Evolutionary conservation across 2,888 invertebrate species (phyloP), one percentile per base, ranked within the genome.

Genomic region (Xanthorhoe spadicearia): DNA sequence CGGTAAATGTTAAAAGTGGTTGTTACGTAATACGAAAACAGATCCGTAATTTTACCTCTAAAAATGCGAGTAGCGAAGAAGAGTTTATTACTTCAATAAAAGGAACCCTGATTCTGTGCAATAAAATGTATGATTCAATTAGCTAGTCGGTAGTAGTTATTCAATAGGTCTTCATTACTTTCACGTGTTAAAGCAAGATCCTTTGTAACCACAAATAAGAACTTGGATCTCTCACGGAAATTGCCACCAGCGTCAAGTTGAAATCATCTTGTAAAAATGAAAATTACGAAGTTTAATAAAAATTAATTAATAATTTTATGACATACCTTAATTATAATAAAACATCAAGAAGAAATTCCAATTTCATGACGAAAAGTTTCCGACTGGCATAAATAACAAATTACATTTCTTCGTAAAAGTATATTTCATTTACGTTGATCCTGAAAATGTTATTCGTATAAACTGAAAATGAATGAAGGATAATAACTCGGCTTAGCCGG

Each of bases 91-190:
- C 51, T 55, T 48, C 53, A 60, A 61, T 64, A 64, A 64, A 32
- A 56, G 15, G 49, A 59, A 60, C 56, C 50, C 56, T 63, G 63
- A 64, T 67, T 62, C 53, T 15, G 53, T 9, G 64, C 35, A 54
- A 61, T 57, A 61, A 68, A 71, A 64, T 63, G 51, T 55, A 64
- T 52, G 51, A 62, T 64, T 68, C 57, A 57, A 67, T 57, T 61
- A 52, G 56, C 52, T 60, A 23, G n/a, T 32, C 7, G 38, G 23
- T 10, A 43, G 57, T 43, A 18, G 52, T 28, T 32, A 64, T 48
- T 35, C 46, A 51, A 53, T 54, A 18, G 18, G 13, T 9, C 8
- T 23, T 23, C 32, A 52, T 15, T 51, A 23, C 32, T 48, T 17
- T 17, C 48, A 13, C 48, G 7, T 17, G 48, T 15, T 17, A 7